phyloP scores from a whole-genome alignment of 1,140 invertebrate genomes.

The Euura lappo region DNA sequence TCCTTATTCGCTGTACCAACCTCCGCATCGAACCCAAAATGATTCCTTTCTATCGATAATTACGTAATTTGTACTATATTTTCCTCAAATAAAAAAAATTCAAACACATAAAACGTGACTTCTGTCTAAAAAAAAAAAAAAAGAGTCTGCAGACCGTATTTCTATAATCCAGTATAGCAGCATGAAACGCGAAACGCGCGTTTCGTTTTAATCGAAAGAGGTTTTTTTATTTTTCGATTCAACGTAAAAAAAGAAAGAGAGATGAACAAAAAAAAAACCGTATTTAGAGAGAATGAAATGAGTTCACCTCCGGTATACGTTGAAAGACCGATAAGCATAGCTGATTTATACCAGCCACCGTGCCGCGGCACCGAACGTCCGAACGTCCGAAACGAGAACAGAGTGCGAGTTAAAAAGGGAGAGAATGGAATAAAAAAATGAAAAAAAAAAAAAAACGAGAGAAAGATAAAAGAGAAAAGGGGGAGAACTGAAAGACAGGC shows the following conservation, averaged over 20 bases:
- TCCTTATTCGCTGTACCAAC: background rate
- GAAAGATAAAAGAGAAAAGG: background rate
- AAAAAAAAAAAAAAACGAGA: background rate
- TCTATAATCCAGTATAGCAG: conserved; percentile 41
- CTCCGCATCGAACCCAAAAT: background rate
- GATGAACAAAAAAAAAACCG: conserved; percentile 50
- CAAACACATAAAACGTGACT: background rate
- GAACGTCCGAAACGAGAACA: too few relatives aligned
- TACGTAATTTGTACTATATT: background rate
- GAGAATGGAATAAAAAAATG: background rate
- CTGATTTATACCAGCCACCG: conserved; percentile 47
- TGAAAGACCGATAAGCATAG: conserved; percentile 62
- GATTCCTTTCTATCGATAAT: background rate
- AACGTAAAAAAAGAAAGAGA: background rate
- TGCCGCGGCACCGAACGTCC: background rate
- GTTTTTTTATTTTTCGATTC: conserved; percentile 44
- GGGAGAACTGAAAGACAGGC: background rate
- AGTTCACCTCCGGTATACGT: conserved; percentile 56
- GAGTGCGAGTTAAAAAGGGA: background rate
- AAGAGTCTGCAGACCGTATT: conserved; percentile 26
- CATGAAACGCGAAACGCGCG: conserved; percentile 46
- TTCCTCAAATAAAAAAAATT: background rate
- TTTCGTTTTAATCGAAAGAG: conserved; percentile 61
- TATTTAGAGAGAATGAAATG: conserved; percentile 61
- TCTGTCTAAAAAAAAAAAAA: background rate